Evolutionary conservation across 1,140 invertebrate genomes (phyloP).

Genomic region (Orussus abietinus): DNA sequence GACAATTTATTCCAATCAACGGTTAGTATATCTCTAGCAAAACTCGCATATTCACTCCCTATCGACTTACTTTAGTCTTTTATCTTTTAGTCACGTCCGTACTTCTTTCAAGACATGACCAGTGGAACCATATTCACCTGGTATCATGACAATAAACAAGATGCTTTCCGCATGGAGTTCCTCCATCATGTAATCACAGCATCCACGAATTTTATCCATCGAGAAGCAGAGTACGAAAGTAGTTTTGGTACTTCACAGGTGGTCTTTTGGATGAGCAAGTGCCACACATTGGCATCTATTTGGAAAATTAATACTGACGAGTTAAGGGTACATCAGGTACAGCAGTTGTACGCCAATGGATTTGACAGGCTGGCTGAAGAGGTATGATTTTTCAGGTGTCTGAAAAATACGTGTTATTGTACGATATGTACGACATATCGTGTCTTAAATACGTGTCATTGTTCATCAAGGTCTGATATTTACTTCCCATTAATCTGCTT

Average conservation of each 20-base stretch:
- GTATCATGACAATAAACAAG: slow-evolving; percentile 51
- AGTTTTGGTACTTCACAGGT: slow-evolving; percentile 59
- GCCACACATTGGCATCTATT: slow-evolving; percentile 67
- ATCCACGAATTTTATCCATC: slow-evolving; percentile 60
- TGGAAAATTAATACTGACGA: slow-evolving; percentile 78
- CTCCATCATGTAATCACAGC: slow-evolving; percentile 63
- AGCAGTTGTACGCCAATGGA: slow-evolving; percentile 71
- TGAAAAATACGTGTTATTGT: slow-evolving; percentile 11
- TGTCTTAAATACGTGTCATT: background rate
- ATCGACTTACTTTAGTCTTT: slow-evolving; percentile 7
- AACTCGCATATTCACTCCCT: slow-evolving; percentile 1
- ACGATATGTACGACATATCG: slow-evolving; percentile 7
- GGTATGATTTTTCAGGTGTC: slow-evolving; percentile 44
- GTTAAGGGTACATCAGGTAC: slow-evolving; percentile 72
- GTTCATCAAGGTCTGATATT: background rate
- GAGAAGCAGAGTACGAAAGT: slow-evolving; percentile 54
- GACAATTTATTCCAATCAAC: slow-evolving; percentile 73
- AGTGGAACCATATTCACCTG: slow-evolving; percentile 44
- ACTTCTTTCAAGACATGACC: slow-evolving; percentile 53
- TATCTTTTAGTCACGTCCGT: slow-evolving; percentile 49
- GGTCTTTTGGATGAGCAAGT: slow-evolving; percentile 65
- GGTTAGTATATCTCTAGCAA: slow-evolving; percentile 44
- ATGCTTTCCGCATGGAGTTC: slow-evolving; percentile 59
- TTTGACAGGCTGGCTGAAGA: slow-evolving; percentile 75
- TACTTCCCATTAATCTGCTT: slow-evolving; percentile 13